Percentiles rank a stretch among this genome's conserved stretches.
Conservation (phyloP, 2,888 invertebrate genomes). For the Hirtodrosophila alboralis region DNA sequence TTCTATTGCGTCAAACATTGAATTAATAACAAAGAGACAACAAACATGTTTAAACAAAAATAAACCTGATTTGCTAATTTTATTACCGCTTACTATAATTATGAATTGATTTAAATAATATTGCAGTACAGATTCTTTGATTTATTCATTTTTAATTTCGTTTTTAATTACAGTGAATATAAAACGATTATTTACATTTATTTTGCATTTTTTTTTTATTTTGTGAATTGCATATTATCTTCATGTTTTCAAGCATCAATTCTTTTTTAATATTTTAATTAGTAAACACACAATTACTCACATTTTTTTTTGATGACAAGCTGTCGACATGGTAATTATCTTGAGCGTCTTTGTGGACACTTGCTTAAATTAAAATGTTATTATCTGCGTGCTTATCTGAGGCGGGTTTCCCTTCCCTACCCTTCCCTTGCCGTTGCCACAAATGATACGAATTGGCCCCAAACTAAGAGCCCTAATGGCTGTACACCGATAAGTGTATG, state of each 20-base stretch:
- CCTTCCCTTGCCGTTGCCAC: slow-evolving; percentile 32
- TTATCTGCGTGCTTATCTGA: slow-evolving; percentile 71
- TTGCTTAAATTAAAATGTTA: slow-evolving; percentile 66
- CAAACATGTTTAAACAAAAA: background rate
- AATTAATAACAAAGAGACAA: background rate
- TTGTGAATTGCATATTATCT: too few species aligned
- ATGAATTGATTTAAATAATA: too few species aligned
- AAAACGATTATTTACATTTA: too few species aligned
- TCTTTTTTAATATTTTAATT: too few species aligned
- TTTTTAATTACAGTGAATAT: too few species aligned
- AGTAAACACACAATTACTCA: background rate
- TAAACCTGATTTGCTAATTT: background rate
- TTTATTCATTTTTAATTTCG: too few species aligned
- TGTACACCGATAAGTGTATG: slow-evolving; percentile 40
- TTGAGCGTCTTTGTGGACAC: slow-evolving; percentile 58
- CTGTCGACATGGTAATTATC: slow-evolving; percentile 64
- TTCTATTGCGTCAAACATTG: slow-evolving; percentile 6
- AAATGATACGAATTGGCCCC: slow-evolving; percentile 53
- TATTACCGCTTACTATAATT: too few species aligned
- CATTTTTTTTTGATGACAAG: slow-evolving; percentile 3
- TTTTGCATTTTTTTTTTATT: too few species aligned
- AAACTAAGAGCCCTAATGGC: slow-evolving; percentile 73
- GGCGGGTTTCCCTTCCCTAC: slow-evolving; percentile 3
- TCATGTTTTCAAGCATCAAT: too few species aligned
- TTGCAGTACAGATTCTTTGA: too few species aligned